phyloP scores from a whole-genome alignment of 2,888 invertebrate genomes.

The Lochmaea capreae region DNA sequence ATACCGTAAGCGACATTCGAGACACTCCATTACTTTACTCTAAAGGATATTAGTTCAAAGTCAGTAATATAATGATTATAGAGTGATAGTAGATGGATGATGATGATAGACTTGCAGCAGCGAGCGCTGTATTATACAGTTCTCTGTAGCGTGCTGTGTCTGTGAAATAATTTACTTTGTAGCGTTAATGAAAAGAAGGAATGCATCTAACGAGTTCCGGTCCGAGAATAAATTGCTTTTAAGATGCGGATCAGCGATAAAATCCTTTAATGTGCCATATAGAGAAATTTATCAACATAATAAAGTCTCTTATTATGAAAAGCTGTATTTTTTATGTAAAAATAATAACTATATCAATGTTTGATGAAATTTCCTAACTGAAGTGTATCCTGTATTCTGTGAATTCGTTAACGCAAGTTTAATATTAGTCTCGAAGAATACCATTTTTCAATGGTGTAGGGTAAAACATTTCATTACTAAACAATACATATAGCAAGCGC shows the following conservation, averaged over 20 bases:
- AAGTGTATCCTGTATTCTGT: no score
- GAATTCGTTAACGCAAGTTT: no score
- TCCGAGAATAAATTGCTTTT: constrained; percentile 21
- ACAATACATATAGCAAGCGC: no score
- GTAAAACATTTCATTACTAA: no score
- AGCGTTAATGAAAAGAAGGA: constrained; percentile 31
- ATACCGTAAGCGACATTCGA: no score
- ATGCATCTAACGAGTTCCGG: constrained; percentile 34
- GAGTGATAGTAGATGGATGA: not conserved
- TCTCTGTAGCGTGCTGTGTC: not conserved
- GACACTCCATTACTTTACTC: no score
- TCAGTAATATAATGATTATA: not conserved
- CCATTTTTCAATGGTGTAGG: no score
- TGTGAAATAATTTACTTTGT: constrained; percentile 38
- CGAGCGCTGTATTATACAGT: not conserved
- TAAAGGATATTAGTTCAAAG: no score
- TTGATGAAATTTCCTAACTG: no score
- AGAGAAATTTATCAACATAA: not conserved
- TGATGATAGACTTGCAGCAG: not conserved
- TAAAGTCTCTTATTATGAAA: not conserved
- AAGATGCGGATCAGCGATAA: constrained; percentile 32
- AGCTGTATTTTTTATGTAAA: not conserved
- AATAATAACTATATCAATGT: not conserved
- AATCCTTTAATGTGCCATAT: constrained; percentile 7
- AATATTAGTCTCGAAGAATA: not conserved